Conservation (phyloP, 2,888 invertebrate genomes). For the Caenorhabditis imperialis region DNA sequence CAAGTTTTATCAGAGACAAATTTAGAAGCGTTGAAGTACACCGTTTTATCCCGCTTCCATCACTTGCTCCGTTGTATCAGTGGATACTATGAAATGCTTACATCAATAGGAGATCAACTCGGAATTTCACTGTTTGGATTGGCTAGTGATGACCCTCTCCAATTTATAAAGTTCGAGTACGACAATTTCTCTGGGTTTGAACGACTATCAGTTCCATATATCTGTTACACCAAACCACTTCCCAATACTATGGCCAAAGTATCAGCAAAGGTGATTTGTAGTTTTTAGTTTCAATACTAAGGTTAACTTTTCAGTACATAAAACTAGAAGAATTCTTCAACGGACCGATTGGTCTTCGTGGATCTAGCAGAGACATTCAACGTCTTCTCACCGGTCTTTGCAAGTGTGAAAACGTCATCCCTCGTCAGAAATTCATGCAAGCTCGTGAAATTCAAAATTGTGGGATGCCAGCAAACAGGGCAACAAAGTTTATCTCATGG, state of each 20-base stretch:
- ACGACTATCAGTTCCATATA: background rate
- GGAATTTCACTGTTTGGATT: background rate
- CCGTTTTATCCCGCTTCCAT: background rate
- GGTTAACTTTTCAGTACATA: too few relatives aligned
- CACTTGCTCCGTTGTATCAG: background rate
- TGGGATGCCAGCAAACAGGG: background rate
- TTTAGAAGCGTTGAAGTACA: background rate
- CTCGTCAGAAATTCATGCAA: too few relatives aligned
- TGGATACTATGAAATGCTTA: background rate
- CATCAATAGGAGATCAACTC: background rate
- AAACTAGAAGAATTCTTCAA: too few relatives aligned
- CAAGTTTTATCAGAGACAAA: too few relatives aligned
- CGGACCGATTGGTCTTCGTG: too few relatives aligned
- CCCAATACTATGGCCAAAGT: too few relatives aligned
- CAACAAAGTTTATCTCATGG: background rate
- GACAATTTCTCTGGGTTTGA: slow-evolving; percentile 2
- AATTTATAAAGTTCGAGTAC: slow-evolving; percentile 1
- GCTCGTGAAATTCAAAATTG: too few relatives aligned
- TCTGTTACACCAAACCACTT: too few relatives aligned
- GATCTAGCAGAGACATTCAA: too few relatives aligned
- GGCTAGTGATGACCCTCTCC: background rate
- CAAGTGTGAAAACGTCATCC: too few relatives aligned
- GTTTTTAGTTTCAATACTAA: too few relatives aligned
- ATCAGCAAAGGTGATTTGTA: background rate
- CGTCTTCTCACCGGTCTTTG: too few relatives aligned